Base-by-base conservation (phyloP, 1,140 invertebrate species). In the Lineus longissimus region DNA sequence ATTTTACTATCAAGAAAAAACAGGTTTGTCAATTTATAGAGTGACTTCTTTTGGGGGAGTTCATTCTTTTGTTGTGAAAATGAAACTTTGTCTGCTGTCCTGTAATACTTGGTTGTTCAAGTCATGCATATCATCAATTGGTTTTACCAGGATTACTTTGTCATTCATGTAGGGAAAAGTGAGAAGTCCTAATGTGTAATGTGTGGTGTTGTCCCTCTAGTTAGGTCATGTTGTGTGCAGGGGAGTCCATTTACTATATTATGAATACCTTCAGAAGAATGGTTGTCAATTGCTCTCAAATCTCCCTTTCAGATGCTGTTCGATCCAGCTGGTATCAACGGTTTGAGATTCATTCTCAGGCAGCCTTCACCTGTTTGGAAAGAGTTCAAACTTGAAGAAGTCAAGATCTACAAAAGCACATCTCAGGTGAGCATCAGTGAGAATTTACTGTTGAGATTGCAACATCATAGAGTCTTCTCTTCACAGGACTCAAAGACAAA, bases 361-460 rank as follows among this genome's bases (percentile, higher is more conserved):
- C 85, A 86, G 65, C 85, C 85, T 0, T 86, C 85, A 2, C 80
- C 82, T 13, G 77, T 82, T 0, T 86, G 84, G 84, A 82, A 82
- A 61, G 82, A 83, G 41, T 86, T 86, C 69, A 77, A 77, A 43
- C 69, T 86, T 22, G 84, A 85, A 64, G 82, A 85, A 47, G 62
- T 86, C 1, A 80, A 80, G 41, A 71, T 85, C 1, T 85, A 69
- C 64, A 69, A 72, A 27, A 62, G 70, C 7, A 62, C 73, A 29
- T 59, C 19, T 43, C 36, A 23, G 30, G 19, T 59, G 27, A 41
- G 17, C 41, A 29, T 23, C 31, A 6, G 17, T 9, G 4, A 13
- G 22, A 22, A 7, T 31, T 51, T n/a, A 64, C 51, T 59, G 2
- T 36, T 27, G 15, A 25, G 1, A 15, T 22, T 15, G 19, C 15